These are phyloP conservation scores for Lasioglossum leucozonium DNA, from an alignment of 2,888 invertebrate genomes.

Conservation along the genomic window DNA sequence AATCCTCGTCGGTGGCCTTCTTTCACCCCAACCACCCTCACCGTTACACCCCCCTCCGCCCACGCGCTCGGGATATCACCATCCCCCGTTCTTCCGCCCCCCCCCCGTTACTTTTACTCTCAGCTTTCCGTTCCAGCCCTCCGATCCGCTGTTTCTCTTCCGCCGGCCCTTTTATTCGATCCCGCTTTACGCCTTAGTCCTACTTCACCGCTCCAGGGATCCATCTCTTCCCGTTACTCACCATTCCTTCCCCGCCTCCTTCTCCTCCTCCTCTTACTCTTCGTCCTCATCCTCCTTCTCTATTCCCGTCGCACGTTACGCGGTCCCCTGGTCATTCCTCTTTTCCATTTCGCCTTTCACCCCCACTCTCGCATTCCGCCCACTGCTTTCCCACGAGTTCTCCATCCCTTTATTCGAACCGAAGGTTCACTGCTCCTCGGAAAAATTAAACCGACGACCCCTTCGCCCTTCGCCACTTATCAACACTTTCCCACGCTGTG, in stretches of 20 bases:
- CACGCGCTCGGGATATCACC: neutral
- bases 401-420: neutral
- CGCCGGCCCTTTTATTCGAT: conserved; percentile 9
- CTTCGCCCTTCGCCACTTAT: neutral
- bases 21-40: neutral
- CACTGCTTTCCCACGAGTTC: neutral
- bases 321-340: neutral
- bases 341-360: neutral
- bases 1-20: neutral
- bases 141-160: conserved; percentile 21
- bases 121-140: conserved; percentile 35
- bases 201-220: neutral
- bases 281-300: neutral
- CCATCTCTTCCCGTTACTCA: neutral
- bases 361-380: neutral
- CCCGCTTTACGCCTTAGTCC: conserved; percentile 12
- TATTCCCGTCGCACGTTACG: neutral
- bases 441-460: neutral
- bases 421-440: neutral
- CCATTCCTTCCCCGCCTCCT: neutral
- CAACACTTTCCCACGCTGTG: neutral
- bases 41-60: neutral
- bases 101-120: conserved; percentile 43
- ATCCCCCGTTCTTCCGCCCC: too few relatives aligned
- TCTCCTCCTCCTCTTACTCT: neutral